Conservation (phyloP, 2,113 vertebrate genomes). For the Furnarius figulus region DNA sequence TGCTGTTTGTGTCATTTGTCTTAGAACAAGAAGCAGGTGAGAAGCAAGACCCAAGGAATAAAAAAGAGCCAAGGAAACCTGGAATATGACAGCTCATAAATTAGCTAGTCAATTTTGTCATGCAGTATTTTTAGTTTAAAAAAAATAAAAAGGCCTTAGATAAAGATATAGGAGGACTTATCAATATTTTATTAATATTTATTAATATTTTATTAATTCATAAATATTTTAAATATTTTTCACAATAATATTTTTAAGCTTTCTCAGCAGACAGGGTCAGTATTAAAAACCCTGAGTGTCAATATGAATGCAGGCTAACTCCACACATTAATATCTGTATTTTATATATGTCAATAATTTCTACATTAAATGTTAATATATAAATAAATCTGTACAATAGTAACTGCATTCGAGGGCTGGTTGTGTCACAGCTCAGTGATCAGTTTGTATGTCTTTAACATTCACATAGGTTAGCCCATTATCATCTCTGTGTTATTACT, state of each 20-base stretch:
- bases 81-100: background rate
- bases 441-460: background rate
- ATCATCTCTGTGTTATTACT: rapidly evolving
- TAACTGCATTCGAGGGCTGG: background rate
- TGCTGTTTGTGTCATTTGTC: background rate
- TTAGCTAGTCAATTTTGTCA: background rate
- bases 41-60: background rate
- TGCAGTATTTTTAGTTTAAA: background rate
- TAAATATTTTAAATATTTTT: background rate
- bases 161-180: background rate
- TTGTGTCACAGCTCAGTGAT: background rate
- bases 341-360: background rate
- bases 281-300: background rate
- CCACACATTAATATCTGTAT: background rate
- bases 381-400: background rate
- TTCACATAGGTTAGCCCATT: background rate
- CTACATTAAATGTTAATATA: background rate
- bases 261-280: background rate
- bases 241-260: background rate
- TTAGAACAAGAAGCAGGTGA: background rate
- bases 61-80: background rate
- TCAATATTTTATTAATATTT: background rate
- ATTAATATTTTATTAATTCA: too few relatives aligned
- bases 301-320: too few relatives aligned
- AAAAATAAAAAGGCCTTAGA: background rate